Conservation (phyloP, 1,140 invertebrate species). For the Stegodyphus mimosarum region DNA sequence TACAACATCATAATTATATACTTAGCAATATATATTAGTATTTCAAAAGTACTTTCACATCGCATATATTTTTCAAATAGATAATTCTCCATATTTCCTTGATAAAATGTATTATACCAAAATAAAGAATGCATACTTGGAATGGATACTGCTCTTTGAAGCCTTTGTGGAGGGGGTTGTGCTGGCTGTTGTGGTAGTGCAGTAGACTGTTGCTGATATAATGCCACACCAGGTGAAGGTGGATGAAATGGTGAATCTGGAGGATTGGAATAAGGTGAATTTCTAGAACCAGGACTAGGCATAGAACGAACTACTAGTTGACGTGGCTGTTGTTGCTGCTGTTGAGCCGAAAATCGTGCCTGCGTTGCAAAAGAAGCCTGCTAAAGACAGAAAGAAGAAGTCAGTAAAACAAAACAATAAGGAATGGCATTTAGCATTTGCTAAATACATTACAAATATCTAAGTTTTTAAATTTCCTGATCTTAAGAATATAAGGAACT, state of each 20-base stretch:
- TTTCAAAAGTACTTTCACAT: too few relatives aligned
- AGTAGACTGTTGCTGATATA: conserved; percentile 36
- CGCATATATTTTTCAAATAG: too few relatives aligned
- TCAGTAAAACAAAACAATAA: too few relatives aligned
- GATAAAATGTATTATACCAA: too few relatives aligned
- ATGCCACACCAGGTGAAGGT: conserved; percentile 18
- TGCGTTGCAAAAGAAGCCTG: conserved; percentile 25
- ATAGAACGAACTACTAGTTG: conserved; percentile 44
- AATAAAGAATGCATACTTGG: conserved; percentile 41
- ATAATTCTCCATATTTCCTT: too few relatives aligned
- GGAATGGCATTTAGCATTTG: too few relatives aligned
- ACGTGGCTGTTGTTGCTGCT: conserved; percentile 39
- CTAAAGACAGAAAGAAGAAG: neutral
- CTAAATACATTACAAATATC: too few relatives aligned
- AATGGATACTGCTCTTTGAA: conserved; percentile 62
- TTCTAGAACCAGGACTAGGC: conserved; percentile 54
- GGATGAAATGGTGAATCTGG: conserved; percentile 58
- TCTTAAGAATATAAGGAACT: too few relatives aligned
- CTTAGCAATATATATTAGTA: too few relatives aligned
- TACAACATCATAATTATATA: too few relatives aligned
- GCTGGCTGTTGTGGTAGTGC: conserved; percentile 23
- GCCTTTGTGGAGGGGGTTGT: conserved; percentile 50
- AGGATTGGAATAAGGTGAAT: conserved; percentile 40
- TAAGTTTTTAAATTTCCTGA: too few relatives aligned
- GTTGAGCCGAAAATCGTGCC: conserved; percentile 9